Conservation (phyloP, 1,140 invertebrate genomes). For the Drosophila carrolli region DNA sequence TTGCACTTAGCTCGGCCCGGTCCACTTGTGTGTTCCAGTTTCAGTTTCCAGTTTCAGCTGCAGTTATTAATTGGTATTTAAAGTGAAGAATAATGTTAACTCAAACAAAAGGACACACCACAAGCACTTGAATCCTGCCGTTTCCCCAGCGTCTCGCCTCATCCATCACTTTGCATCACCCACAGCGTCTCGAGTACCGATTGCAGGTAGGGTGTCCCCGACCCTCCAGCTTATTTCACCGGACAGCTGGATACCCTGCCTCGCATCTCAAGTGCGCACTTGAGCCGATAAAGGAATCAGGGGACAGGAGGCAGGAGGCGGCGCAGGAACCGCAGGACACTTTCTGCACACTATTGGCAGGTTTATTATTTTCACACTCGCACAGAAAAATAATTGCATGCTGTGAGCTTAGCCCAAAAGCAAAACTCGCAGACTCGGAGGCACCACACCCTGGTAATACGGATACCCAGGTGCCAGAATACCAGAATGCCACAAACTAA, state of each 20-base stretch:
- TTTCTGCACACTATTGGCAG: slow-evolving; percentile 63
- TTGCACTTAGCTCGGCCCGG: slow-evolving; percentile 58
- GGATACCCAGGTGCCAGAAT: slow-evolving; percentile 12
- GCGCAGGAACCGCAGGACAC: slow-evolving; percentile 66
- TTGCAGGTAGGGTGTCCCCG: slow-evolving; percentile 43
- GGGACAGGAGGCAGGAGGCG: slow-evolving; percentile 15
- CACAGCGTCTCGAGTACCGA: slow-evolving; percentile 72
- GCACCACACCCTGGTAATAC: slow-evolving; percentile 66
- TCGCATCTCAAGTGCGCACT: slow-evolving; percentile 61
- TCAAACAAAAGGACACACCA: slow-evolving; percentile 74
- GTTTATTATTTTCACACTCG: slow-evolving; percentile 81
- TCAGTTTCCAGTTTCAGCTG: slow-evolving; percentile 56
- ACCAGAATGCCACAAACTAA: slow-evolving; percentile 5
- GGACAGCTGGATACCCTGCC: slow-evolving; percentile 50
- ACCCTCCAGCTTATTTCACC: not conserved
- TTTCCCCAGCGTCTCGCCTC: slow-evolving; percentile 48
- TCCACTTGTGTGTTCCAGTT: slow-evolving; percentile 81
- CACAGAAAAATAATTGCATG: slow-evolving; percentile 72
- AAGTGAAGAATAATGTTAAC: slow-evolving; percentile 79
- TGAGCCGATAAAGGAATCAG: slow-evolving; percentile 21
- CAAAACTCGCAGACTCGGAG: slow-evolving; percentile 54
- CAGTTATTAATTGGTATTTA: slow-evolving; percentile 83
- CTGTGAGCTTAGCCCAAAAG: slow-evolving; percentile 70
- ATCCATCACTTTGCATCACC: slow-evolving; percentile 67
- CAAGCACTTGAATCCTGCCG: slow-evolving; percentile 64